Evolutionary conservation across 2,797 vertebrate genomes (phyloP).

Genomic region (Linurgus olivaceus): DNA sequence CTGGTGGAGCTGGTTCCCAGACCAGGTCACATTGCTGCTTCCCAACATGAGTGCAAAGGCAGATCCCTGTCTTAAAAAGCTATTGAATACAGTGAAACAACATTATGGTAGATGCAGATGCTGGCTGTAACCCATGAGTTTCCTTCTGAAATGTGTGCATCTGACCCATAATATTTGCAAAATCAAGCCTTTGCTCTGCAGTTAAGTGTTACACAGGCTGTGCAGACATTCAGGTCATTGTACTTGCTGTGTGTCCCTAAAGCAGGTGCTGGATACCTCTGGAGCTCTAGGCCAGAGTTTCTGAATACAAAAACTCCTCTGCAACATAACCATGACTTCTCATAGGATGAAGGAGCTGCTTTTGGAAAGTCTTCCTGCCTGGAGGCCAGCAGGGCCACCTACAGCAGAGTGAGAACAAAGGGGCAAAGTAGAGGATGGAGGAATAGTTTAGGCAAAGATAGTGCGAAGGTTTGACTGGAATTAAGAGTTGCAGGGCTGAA

Average conservation of each 20-base stretch:
- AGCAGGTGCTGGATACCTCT: neutral
- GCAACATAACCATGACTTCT: neutral
- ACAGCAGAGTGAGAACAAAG: neutral
- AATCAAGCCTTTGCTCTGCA: neutral
- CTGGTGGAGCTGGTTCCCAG: neutral
- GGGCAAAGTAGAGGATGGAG: neutral
- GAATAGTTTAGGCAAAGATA: neutral
- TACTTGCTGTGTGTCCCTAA: neutral
- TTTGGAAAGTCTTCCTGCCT: neutral
- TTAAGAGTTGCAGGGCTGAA: neutral
- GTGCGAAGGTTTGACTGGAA: neutral
- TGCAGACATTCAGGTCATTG: neutral
- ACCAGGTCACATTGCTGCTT: neutral
- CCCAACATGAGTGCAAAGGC: neutral
- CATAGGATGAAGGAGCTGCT: neutral
- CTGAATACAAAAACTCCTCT: neutral
- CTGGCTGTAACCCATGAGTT: neutral
- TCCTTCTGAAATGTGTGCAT: neutral
- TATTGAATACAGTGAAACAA: neutral
- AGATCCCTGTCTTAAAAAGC: neutral
- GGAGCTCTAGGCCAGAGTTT: neutral
- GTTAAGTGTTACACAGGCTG: neutral
- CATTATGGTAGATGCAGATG: neutral
- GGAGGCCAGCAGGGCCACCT: neutral
- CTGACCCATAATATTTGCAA: neutral